phyloP scores from a whole-genome alignment of 2,113 vertebrate genomes.

The Rhinoptilus africanus region DNA sequence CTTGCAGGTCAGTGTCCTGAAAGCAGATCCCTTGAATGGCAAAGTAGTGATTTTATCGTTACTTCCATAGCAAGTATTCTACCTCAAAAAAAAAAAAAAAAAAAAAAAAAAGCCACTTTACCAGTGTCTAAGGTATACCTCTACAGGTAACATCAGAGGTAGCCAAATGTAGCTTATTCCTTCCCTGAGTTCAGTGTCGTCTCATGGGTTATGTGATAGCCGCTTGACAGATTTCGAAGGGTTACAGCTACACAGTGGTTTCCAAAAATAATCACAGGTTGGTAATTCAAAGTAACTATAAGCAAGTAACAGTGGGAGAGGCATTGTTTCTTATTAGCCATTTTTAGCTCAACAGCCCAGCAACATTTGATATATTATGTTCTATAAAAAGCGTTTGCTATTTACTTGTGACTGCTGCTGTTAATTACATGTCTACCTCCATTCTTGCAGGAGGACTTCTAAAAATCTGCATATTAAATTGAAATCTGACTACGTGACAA shows the following conservation, averaged over 20 bases:
- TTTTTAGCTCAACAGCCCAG: constrained; percentile 7
- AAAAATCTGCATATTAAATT: background rate
- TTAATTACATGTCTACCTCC: background rate
- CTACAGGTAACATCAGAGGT: background rate
- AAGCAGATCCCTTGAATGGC: background rate
- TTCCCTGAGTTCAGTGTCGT: background rate
- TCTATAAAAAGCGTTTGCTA: background rate
- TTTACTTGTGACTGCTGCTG: background rate
- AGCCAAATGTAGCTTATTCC: background rate
- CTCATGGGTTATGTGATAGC: background rate
- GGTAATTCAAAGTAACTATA: background rate
- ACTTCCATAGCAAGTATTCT: background rate
- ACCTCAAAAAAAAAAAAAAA: background rate
- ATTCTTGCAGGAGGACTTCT: background rate
- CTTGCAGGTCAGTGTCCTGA: background rate
- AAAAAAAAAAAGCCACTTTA: background rate
- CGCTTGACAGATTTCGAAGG: background rate
- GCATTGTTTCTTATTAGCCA: background rate
- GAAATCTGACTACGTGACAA: background rate
- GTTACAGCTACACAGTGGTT: background rate
- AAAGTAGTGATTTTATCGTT: background rate
- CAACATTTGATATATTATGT: background rate
- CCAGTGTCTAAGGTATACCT: background rate
- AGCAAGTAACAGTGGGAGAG: background rate
- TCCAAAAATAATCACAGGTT: background rate